Conservation (phyloP, 2,888 invertebrate species). For the Sinhomidia bicolor region DNA sequence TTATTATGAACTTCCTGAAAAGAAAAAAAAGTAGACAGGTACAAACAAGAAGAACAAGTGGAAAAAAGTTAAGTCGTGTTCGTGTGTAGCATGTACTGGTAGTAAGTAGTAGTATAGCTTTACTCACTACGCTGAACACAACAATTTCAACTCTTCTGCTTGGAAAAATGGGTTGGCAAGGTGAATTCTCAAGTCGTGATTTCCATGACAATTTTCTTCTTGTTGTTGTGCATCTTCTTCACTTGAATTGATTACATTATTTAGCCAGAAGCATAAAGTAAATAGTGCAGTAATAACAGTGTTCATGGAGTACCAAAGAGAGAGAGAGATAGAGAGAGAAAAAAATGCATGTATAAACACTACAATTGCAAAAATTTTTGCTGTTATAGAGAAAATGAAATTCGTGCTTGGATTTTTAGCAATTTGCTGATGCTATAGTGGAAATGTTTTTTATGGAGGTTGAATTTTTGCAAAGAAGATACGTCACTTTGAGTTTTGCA, state of each 20-base stretch:
- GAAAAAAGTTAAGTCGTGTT: neutral
- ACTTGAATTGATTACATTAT: conserved; percentile 19
- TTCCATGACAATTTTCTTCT: conserved; percentile 13
- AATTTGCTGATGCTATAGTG: too few relatives aligned
- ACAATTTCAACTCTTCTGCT: neutral
- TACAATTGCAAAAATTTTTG: neutral
- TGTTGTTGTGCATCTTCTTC: too few relatives aligned
- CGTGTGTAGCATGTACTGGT: too few relatives aligned
- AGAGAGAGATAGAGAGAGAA: too few relatives aligned
- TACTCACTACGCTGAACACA: neutral
- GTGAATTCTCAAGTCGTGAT: conserved; percentile 46
- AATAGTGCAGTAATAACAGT: neutral
- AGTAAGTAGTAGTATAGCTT: too few relatives aligned
- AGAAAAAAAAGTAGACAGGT: neutral
- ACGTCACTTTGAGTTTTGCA: too few relatives aligned
- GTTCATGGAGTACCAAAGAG: neutral
- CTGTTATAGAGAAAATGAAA: neutral
- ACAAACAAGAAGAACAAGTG: neutral
- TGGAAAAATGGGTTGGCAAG: conserved; percentile 35
- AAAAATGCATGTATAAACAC: neutral
- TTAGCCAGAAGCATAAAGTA: conserved; percentile 24
- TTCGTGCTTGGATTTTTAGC: conserved; percentile 9
- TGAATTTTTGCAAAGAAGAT: too few relatives aligned
- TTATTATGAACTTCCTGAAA: conserved; percentile 31
- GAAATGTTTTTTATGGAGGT: too few relatives aligned